phyloP scores from a whole-genome alignment of 53 echinoderm and acorn worm species.

The Holothuria leucospilota region DNA sequence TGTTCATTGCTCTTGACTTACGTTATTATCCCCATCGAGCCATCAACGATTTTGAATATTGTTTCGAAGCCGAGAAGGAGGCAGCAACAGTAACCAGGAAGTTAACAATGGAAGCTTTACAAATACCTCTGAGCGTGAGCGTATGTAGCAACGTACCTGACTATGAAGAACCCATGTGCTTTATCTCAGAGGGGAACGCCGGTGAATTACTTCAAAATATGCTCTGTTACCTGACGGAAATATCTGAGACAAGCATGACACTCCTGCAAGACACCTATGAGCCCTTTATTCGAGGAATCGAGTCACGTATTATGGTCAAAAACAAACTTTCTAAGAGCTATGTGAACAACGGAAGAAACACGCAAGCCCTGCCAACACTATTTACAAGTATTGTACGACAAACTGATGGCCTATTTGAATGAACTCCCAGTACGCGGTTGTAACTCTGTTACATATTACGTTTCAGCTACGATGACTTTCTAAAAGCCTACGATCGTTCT shows the following conservation, averaged over 20 bases:
- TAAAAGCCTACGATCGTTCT: slow-evolving; percentile 55
- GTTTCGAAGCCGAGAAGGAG: too few relatives aligned
- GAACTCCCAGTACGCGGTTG: slow-evolving; percentile 41
- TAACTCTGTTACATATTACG: slow-evolving; percentile 45
- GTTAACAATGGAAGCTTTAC: too few relatives aligned
- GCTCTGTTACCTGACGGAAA: too few relatives aligned
- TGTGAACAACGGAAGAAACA: neutral
- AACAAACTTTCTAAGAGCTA: neutral
- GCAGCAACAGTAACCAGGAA: too few relatives aligned
- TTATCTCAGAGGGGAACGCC: slow-evolving; percentile 1
- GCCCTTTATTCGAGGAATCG: neutral
- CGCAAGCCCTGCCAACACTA: neutral
- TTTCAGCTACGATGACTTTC: slow-evolving; percentile 51
- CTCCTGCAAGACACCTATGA: neutral
- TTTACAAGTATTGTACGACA: too few relatives aligned
- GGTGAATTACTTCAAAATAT: neutral
- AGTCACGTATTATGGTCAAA: neutral
- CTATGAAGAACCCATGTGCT: too few relatives aligned
- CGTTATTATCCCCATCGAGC: slow-evolving; percentile 13
- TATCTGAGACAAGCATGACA: neutral
- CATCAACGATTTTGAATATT: too few relatives aligned
- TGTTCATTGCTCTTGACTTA: slow-evolving; percentile 10
- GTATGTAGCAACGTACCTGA: too few relatives aligned
- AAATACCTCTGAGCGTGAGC: too few relatives aligned
- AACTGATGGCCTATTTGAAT: too few relatives aligned